phyloP scores from a whole-genome alignment of 2,797 vertebrate genomes.

The Muscicapa comitata region DNA sequence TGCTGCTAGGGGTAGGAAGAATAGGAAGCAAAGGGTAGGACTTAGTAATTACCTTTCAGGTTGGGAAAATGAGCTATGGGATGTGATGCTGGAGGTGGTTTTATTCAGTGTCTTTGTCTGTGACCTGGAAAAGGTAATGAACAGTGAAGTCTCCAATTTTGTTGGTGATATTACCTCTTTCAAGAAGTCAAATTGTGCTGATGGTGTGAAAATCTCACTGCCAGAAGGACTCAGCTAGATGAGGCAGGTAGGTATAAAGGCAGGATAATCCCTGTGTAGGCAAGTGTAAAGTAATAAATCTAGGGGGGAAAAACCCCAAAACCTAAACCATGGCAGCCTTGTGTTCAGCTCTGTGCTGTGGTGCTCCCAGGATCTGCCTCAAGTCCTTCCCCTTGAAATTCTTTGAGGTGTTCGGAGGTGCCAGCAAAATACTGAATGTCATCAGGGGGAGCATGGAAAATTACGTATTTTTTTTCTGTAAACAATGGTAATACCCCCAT shows the following conservation, averaged over 20 bases:
- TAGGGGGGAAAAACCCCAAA: rapidly evolving
- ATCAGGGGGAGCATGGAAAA: not conserved
- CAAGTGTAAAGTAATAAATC: not conserved
- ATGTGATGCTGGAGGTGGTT: not conserved
- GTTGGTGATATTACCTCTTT: not conserved
- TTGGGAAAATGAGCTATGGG: not conserved
- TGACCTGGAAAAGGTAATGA: slow-evolving; percentile 28
- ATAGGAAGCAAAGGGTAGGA: not conserved
- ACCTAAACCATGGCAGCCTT: not conserved
- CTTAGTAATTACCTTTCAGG: not conserved
- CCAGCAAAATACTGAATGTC: not conserved
- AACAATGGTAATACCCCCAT: not conserved
- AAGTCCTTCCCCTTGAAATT: not conserved
- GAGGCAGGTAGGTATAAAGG: not conserved
- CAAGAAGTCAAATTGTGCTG: slow-evolving; percentile 17
- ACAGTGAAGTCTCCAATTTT: not conserved
- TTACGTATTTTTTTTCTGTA: not conserved
- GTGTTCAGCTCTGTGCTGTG: not conserved
- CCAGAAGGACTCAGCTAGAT: not conserved
- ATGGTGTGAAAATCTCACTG: not conserved
- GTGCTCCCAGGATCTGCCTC: not conserved
- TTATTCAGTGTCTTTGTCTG: not conserved
- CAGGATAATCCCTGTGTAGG: not conserved
- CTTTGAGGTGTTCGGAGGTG: not conserved
- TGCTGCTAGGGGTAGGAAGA: not conserved